A percentile compares a stretch with the other conserved stretches of the same genome.
These are phyloP conservation scores for Callorhinus ursinus DNA, from an alignment of 2,113 vertebrate species.

Conservation along the genomic window DNA sequence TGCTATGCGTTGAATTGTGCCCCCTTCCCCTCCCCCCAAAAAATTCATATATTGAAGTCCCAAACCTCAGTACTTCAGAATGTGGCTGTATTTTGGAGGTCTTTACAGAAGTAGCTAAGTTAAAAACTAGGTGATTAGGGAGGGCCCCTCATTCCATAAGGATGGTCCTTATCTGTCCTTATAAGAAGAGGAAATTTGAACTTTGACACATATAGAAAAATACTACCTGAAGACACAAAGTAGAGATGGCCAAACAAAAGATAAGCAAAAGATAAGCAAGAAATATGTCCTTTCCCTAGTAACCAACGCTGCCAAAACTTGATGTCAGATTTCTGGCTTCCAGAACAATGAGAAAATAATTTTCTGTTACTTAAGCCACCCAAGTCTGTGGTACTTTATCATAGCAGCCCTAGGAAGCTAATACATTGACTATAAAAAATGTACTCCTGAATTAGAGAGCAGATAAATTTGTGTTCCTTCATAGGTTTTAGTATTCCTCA, in stretches of 20 bases:
- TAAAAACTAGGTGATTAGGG: background rate
- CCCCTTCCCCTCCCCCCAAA: rapidly evolving
- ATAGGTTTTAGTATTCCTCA: background rate
- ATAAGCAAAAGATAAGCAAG: background rate
- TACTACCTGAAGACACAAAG: background rate
- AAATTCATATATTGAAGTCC: background rate
- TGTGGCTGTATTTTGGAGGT: background rate
- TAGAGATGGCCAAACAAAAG: background rate
- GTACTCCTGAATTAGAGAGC: background rate
- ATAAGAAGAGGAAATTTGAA: background rate
- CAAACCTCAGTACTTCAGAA: background rate
- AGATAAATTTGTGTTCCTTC: background rate
- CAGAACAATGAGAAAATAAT: background rate
- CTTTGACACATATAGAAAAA: background rate
- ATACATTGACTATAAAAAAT: background rate
- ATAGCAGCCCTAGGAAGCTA: background rate
- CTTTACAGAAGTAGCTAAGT: background rate
- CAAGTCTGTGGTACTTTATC: background rate
- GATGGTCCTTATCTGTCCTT: background rate
- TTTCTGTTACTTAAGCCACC: background rate
- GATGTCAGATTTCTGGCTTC: background rate
- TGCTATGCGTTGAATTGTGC: background rate
- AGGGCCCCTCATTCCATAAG: rapidly evolving
- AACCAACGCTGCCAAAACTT: background rate
- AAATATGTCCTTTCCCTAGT: background rate